Evolutionary conservation across 2,113 vertebrate species (phyloP).

Genomic region (Willisornis vidua): DNA sequence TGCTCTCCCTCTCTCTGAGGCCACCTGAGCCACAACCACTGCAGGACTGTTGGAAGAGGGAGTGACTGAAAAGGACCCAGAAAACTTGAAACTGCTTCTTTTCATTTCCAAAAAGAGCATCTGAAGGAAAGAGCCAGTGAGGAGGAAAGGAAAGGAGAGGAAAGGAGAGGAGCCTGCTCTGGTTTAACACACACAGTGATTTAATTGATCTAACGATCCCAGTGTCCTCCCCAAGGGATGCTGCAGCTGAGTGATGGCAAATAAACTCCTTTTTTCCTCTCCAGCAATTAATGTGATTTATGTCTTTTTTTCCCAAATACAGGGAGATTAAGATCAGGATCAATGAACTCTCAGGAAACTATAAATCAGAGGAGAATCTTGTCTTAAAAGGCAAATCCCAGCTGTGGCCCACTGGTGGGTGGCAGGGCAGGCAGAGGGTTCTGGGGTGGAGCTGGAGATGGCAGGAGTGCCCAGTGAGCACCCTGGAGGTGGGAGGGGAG

Average conservation of each 20-base stretch:
- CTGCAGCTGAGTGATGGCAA: background rate
- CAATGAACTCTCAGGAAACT: background rate
- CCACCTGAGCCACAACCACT: background rate
- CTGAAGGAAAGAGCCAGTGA: background rate
- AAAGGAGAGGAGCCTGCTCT: background rate
- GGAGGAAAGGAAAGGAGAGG: background rate
- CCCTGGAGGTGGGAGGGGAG: background rate
- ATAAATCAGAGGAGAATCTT: background rate
- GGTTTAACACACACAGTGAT: background rate
- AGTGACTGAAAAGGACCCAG: rapidly evolving
- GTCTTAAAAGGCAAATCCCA: background rate
- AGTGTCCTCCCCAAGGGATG: background rate
- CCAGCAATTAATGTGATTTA: background rate
- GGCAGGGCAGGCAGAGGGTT: background rate
- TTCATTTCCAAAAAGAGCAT: background rate
- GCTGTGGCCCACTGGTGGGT: background rate
- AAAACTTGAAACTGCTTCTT: background rate
- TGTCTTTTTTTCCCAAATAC: background rate
- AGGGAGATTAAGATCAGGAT: background rate
- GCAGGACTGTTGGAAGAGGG: background rate
- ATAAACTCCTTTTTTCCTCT: background rate
- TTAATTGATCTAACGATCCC: background rate
- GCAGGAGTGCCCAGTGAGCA: rapidly evolving
- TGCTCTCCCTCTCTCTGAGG: rapidly evolving
- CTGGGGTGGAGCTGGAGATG: background rate